Percentiles rank a stretch among this genome's conserved stretches.
Evolutionary conservation across 2,888 invertebrate genomes (phyloP).

Genomic region (Thelaira solivaga): DNA sequence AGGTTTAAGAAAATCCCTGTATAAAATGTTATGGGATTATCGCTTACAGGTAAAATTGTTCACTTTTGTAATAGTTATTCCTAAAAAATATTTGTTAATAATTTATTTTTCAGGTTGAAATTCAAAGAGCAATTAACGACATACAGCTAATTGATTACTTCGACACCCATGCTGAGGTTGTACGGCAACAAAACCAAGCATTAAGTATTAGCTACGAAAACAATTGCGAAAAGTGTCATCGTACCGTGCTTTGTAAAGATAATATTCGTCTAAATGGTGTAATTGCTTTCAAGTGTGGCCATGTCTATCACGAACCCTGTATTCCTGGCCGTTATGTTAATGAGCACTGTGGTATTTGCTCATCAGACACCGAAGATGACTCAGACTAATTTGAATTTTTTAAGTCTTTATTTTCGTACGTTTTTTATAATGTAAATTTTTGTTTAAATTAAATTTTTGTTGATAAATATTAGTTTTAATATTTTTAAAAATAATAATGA

Average conservation of each 20-base stretch:
- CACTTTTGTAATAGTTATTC: slow-evolving; percentile 1
- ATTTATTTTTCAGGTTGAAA: slow-evolving; percentile 80
- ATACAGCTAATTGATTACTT: slow-evolving; percentile 95
- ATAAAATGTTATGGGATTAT: slow-evolving; percentile 97
- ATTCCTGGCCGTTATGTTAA: slow-evolving; percentile 78
- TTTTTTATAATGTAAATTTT: background rate
- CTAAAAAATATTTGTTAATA: background rate
- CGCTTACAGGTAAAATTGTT: slow-evolving; percentile 84
- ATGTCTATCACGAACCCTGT: slow-evolving; percentile 92
- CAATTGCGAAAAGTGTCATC: slow-evolving; percentile 88
- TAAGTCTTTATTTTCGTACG: background rate
- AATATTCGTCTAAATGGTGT: slow-evolving; percentile 83
- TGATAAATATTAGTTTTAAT: background rate
- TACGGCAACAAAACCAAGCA: slow-evolving; percentile 87
- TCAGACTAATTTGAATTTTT: slow-evolving; percentile 12
- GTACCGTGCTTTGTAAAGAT: slow-evolving; percentile 86
- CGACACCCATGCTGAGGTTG: slow-evolving; percentile 88
- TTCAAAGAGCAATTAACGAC: slow-evolving; percentile 92
- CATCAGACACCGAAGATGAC: slow-evolving; percentile 33
- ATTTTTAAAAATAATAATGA: too few relatives aligned
- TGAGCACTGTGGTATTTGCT: slow-evolving; percentile 68
- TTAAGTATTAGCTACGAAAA: slow-evolving; percentile 84
- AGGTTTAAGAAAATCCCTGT: slow-evolving; percentile 91
- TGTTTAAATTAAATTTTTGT: background rate
- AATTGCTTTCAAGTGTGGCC: slow-evolving; percentile 91